phyloP scores from a whole-genome alignment of 92 coral and sea anemone species.

The Nematostella vectensis region DNA sequence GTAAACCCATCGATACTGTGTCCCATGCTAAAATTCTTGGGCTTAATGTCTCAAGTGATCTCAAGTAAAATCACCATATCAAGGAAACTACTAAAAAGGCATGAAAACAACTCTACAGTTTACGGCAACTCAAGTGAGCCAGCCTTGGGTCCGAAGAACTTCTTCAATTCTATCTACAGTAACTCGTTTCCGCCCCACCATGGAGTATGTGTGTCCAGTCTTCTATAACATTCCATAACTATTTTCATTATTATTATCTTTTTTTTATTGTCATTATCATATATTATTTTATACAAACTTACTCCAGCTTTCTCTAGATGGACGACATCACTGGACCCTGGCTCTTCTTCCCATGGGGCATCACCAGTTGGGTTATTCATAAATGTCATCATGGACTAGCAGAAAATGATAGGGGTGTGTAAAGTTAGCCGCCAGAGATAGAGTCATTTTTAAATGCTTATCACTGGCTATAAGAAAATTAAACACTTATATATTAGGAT shows the following conservation, averaged over 20 bases:
- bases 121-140: slow-evolving; percentile 31
- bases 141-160: slow-evolving; percentile 24
- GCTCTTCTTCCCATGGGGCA: slow-evolving; percentile 96
- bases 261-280: too few species aligned
- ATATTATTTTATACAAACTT: too few species aligned
- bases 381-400: slow-evolving; percentile 77
- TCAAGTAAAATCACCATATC: slow-evolving; percentile 35
- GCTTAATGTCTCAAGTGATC: slow-evolving; percentile 32
- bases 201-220: too few species aligned
- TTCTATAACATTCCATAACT: too few species aligned
- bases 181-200: too few species aligned
- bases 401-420: neutral
- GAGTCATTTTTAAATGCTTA: neutral
- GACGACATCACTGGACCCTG: slow-evolving; percentile 68
- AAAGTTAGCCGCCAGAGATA: neutral
- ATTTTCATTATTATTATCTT: too few species aligned
- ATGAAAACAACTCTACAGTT: slow-evolving; percentile 31
- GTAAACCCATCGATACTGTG: slow-evolving; percentile 15
- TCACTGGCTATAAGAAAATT: neutral
- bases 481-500: neutral
- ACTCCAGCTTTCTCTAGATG: slow-evolving; percentile 68
- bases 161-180: slow-evolving; percentile 36
- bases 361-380: slow-evolving; percentile 95
- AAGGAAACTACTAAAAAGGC: slow-evolving; percentile 29
- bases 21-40: slow-evolving; percentile 38